These are phyloP conservation scores for Orestias chungarensis DNA, from an alignment of 2,797 vertebrate genomes.

Conservation along the genomic window DNA sequence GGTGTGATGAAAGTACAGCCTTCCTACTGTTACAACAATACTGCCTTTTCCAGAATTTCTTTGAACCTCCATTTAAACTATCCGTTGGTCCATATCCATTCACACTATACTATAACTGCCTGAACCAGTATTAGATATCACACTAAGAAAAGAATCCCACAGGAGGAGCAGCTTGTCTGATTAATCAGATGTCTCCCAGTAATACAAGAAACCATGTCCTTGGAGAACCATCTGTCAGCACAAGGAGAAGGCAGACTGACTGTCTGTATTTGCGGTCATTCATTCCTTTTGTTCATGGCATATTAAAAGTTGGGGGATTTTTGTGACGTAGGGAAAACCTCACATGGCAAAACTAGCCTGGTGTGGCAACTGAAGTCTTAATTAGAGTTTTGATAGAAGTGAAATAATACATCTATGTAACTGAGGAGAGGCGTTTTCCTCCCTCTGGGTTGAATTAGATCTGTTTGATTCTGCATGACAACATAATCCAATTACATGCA, in stretches of 20 bases:
- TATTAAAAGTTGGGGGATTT: conserved; percentile 32
- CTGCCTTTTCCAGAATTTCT: conserved; percentile 54
- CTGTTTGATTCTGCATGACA: background rate
- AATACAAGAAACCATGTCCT: conserved; percentile 49
- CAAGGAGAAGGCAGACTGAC: conserved; percentile 45
- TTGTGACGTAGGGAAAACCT: conserved; percentile 46
- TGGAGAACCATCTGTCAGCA: conserved; percentile 42
- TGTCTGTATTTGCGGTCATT: conserved; percentile 61
- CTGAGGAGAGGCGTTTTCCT: conserved; percentile 14
- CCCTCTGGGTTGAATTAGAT: background rate
- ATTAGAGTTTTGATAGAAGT: conserved; percentile 32
- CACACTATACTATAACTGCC: conserved; percentile 15
- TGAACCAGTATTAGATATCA: conserved; percentile 45
- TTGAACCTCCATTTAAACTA: conserved; percentile 20
- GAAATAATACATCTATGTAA: conserved; percentile 11
- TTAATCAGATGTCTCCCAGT: conserved; percentile 61
- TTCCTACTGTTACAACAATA: conserved; percentile 10
- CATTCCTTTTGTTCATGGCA: conserved; percentile 41
- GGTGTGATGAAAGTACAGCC: conserved; percentile 18
- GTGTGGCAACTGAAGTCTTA: conserved; percentile 36
- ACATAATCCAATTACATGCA: background rate
- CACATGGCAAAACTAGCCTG: conserved; percentile 34
- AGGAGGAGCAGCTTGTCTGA: conserved; percentile 45
- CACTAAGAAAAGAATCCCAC: conserved; percentile 27
- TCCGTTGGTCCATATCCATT: conserved; percentile 24